Evolutionary conservation across 2,113 vertebrate species (phyloP).

Genomic region (Pomatostomus ruficeps): DNA sequence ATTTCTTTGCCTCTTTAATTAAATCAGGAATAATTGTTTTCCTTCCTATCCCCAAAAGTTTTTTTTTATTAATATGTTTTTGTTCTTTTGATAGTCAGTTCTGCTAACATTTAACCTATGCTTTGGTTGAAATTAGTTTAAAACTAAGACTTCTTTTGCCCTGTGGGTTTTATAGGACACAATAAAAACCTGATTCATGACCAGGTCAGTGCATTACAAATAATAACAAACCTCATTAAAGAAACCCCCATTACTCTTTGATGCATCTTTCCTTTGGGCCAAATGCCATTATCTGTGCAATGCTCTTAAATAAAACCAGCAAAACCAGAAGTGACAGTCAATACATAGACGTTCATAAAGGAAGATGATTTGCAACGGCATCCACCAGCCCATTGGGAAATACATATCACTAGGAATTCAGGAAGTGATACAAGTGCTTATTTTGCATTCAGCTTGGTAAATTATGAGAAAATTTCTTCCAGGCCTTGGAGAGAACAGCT

Average conservation of each 20-base stretch:
- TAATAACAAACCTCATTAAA: conserved; percentile 27
- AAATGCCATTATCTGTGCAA: neutral
- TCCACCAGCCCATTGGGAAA: neutral
- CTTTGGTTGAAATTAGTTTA: neutral
- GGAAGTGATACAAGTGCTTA: neutral
- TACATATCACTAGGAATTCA: neutral
- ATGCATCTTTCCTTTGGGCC: neutral
- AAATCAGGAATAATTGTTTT: neutral
- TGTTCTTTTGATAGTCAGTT: neutral
- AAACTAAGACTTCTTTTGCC: neutral
- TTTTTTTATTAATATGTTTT: neutral
- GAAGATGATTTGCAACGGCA: neutral
- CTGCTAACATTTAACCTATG: neutral
- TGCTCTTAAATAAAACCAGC: neutral
- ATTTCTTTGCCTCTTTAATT: neutral
- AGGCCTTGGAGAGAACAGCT: neutral
- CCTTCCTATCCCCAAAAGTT: neutral
- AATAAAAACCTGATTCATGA: neutral
- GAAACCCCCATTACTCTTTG: neutral
- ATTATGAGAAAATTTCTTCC: neutral
- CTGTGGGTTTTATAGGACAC: neutral
- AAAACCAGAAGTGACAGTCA: neutral
- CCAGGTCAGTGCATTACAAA: conserved; percentile 17
- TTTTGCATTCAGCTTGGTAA: conserved; percentile 10
- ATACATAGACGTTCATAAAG: neutral